A percentile compares a stretch with the other conserved stretches of the same genome.
phyloP scores from a whole-genome alignment of 2,113 vertebrate species.

The Eubucco bourcierii region DNA sequence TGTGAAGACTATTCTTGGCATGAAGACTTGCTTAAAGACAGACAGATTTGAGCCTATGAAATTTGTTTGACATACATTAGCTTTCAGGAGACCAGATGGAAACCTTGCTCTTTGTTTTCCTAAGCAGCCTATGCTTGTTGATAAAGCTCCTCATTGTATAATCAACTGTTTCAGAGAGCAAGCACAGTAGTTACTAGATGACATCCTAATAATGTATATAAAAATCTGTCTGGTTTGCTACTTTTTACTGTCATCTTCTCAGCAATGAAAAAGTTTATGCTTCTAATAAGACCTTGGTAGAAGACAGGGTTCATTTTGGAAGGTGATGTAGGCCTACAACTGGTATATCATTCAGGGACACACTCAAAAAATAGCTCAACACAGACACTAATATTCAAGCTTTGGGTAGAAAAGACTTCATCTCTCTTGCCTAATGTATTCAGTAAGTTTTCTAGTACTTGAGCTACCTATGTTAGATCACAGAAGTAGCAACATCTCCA shows the following conservation, averaged over 20 bases:
- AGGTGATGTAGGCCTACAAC: not conserved
- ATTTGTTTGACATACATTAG: not conserved
- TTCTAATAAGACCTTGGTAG: not conserved
- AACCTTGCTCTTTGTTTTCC: not conserved
- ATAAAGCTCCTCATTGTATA: not conserved
- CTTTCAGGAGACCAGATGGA: not conserved
- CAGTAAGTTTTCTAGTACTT: not conserved
- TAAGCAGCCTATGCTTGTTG: rapidly evolving
- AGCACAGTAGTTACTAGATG: not conserved
- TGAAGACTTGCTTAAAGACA: not conserved
- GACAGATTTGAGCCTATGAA: not conserved
- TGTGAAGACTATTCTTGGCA: not conserved
- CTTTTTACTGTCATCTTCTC: not conserved
- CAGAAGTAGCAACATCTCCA: not conserved
- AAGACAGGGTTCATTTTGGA: not conserved
- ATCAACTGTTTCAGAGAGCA: not conserved
- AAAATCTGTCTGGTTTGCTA: not conserved
- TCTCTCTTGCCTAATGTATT: not conserved
- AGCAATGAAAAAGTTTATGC: not conserved
- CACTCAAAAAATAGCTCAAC: not conserved
- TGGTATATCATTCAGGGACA: not conserved
- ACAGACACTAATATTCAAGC: not conserved
- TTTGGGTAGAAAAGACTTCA: not conserved
- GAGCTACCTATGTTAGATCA: not conserved
- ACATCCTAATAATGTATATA: not conserved